Evolutionary conservation across 2,888 invertebrate genomes (phyloP), one percentile per base, ranked within the genome.

Genomic region (Cephus spinipes): DNA sequence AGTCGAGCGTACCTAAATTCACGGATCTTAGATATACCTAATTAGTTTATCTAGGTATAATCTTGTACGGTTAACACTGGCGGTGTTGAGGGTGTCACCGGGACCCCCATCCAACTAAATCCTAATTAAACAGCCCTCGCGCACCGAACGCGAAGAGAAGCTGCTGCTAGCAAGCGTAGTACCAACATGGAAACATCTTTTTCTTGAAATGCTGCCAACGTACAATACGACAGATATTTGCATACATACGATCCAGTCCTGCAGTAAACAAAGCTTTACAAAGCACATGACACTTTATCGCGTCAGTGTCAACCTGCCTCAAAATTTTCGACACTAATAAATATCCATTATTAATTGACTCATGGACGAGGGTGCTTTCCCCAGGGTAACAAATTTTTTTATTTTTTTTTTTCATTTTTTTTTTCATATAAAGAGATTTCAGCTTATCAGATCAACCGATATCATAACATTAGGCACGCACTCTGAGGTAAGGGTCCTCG

Each of bases 11-110:
- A 79, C 76, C 75, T 68, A 76, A 75, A 81, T 80, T 80, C 77
- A 76, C 79, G 85, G 84, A 87, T 86, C 84, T 83, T 80, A 84
- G 85, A 85, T 87, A 85, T 87, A 85, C 81, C 87, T 87, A 88
- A 88, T 88, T 88, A 87, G 86, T 87, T 87, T 85, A 86, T 87
- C 87, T 84, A 84, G 81, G 85, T 87, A 88, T 88, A 87, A 88
- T 88, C 85, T 86, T 83, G 84, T 82, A 85, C 85, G 82, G 85
- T 87, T 87, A 87, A 87, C 84, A 85, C 83, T 81, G 76, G 76
- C 81, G 76, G 79, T 77, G 74, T 76, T 69, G 75, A 74, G 77
- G 78, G 69, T 78, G 76, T 74, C 77, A 79, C 75, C 79, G 80
- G 79, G 80, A 81, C 82, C 80, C 84, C 83, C 83, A 83, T 84